A percentile compares a stretch with the other conserved stretches of the same genome.
phyloP scores from a whole-genome alignment of 2,113 vertebrate species.

The Suncus etruscus region DNA sequence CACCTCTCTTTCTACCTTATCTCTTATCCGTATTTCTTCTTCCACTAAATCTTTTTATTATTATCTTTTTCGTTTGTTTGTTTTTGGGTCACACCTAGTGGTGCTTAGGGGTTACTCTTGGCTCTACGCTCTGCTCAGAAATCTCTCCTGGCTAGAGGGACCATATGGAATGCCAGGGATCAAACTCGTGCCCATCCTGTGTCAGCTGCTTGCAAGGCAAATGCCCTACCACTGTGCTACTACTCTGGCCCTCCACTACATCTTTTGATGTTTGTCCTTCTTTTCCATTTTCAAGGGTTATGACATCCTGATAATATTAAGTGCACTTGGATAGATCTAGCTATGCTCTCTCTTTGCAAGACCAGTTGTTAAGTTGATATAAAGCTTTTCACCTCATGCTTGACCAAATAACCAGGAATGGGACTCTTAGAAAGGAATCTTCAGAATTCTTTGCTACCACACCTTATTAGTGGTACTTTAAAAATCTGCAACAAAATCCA shows the following conservation, averaged over 20 bases:
- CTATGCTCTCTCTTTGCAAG: not conserved
- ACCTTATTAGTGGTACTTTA: not conserved
- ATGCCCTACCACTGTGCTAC: too few relatives aligned
- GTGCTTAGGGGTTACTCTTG: too few relatives aligned
- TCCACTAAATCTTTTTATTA: not conserved
- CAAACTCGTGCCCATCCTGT: too few relatives aligned
- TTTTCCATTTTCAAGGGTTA: not conserved
- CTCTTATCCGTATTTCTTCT: not conserved
- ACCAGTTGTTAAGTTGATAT: not conserved
- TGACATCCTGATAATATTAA: not conserved
- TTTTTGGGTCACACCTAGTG: too few relatives aligned
- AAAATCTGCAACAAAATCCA: conserved; percentile 7
- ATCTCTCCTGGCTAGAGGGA: too few relatives aligned
- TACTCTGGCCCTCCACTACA: too few relatives aligned
- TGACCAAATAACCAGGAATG: not conserved
- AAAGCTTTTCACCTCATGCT: not conserved
- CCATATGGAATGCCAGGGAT: too few relatives aligned
- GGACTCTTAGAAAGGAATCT: not conserved
- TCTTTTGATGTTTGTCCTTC: not conserved
- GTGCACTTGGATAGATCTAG: not conserved
- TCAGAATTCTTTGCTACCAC: not conserved
- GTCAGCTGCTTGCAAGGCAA: too few relatives aligned
- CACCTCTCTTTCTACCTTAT: not conserved
- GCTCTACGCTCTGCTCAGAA: too few relatives aligned
- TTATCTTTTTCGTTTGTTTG: too few relatives aligned